These are phyloP conservation scores for Taurulus bubalis DNA, from an alignment of 2,113 vertebrate species.

Conservation along the genomic window DNA sequence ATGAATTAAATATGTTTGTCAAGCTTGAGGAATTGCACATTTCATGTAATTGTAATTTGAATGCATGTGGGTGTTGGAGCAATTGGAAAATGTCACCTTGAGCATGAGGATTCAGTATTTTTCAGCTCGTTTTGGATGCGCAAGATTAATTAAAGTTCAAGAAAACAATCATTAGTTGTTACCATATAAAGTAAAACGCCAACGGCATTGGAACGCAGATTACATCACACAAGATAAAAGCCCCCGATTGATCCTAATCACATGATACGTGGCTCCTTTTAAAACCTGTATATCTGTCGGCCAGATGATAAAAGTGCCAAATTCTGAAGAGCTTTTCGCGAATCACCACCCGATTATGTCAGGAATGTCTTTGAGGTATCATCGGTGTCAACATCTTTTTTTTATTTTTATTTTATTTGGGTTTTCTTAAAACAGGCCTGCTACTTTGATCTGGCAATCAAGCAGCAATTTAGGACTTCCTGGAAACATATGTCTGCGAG, in stretches of 20 bases:
- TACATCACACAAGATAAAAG: background rate
- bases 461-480: conserved; percentile 24
- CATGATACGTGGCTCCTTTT: background rate
- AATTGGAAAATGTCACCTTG: background rate
- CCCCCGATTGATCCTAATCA: background rate
- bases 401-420: conserved; percentile 22
- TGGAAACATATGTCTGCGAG: conserved; percentile 4
- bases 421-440: conserved; percentile 22
- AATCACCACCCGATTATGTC: conserved; percentile 28
- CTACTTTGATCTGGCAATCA: conserved; percentile 33
- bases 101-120: background rate
- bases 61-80: background rate
- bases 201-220: too few species aligned
- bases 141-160: background rate
- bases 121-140: background rate
- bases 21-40: background rate
- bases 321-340: background rate
- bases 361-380: conserved; percentile 22
- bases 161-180: background rate
- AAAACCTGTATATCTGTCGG: background rate
- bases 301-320: conserved; percentile 17
- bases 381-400: conserved; percentile 11
- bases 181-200: background rate
- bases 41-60: background rate
- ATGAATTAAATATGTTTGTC: background rate